phyloP scores from a whole-genome alignment of 2,113 vertebrate genomes.

The Pseudorhombus dupliciocellatus region DNA sequence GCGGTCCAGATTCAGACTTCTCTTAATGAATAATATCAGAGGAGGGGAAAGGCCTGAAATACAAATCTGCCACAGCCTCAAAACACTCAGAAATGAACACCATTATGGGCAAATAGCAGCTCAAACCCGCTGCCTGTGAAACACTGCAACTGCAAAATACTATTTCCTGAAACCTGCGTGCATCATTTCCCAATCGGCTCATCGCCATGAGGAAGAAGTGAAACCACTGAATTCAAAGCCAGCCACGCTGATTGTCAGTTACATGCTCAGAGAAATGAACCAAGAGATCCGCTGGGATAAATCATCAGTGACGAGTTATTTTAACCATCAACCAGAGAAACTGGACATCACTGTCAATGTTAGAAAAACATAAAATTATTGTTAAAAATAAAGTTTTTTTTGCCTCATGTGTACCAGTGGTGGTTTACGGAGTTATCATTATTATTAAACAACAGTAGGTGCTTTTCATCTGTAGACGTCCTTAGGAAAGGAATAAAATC shows the following conservation, averaged over 20 bases:
- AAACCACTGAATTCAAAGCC: neutral
- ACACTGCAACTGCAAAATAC: conserved; percentile 29
- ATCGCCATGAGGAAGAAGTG: conserved; percentile 7
- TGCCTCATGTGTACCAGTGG: neutral
- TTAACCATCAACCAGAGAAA: conserved; percentile 18
- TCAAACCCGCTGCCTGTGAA: neutral
- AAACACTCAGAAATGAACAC: conserved; percentile 32
- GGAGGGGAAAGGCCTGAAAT: neutral
- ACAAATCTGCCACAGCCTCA: conserved; percentile 6
- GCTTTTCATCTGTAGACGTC: conserved; percentile 21
- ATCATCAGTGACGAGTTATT: conserved; percentile 1
- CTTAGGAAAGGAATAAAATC: conserved; percentile 26
- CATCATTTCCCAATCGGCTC: conserved; percentile 6
- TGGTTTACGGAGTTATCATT: conserved; percentile 14
- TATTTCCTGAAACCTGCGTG: neutral
- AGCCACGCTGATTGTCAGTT: conserved; percentile 58
- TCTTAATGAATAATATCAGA: conserved; percentile 20
- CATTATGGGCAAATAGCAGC: conserved; percentile 11
- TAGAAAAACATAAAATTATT: neutral
- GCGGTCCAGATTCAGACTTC: conserved; percentile 38
- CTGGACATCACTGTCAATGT: neutral
- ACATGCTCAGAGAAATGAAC: neutral
- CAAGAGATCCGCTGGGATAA: conserved; percentile 12
- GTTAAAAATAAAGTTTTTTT: conserved; percentile 10
- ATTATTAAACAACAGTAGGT: conserved; percentile 30